Percentiles rank a stretch among this genome's conserved stretches.
phyloP scores from a whole-genome alignment of 2,113 vertebrate genomes.

The Nesogale talazaci region DNA sequence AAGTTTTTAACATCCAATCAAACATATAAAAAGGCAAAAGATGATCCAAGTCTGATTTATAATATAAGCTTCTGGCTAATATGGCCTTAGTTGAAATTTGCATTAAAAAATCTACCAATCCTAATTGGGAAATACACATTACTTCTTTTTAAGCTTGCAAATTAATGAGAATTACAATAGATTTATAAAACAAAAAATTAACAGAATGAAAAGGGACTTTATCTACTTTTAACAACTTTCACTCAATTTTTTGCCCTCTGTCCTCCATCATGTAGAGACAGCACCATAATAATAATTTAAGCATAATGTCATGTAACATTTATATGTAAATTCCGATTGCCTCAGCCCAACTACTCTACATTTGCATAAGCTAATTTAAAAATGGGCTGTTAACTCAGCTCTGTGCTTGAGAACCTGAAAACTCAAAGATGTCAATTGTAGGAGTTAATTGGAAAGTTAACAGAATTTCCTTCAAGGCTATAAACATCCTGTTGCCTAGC shows the following conservation, averaged over 20 bases:
- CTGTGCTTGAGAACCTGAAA: slow-evolving; percentile 64
- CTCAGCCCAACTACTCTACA: slow-evolving; percentile 61
- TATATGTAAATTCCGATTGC: slow-evolving; percentile 75
- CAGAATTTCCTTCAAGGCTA: slow-evolving; percentile 60
- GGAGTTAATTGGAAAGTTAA: slow-evolving; percentile 72
- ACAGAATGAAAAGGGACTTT: background rate
- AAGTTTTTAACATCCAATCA: too few species aligned
- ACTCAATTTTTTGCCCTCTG: background rate
- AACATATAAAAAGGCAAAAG: too few species aligned
- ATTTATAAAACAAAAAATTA: slow-evolving; percentile 29
- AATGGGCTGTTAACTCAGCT: slow-evolving; percentile 65
- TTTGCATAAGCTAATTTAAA: slow-evolving; percentile 78
- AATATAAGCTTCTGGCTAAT: too few species aligned
- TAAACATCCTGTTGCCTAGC: slow-evolving; percentile 63
- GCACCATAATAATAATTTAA: slow-evolving; percentile 24
- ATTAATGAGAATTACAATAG: background rate
- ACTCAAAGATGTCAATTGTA: slow-evolving; percentile 52
- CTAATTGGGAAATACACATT: background rate
- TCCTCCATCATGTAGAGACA: background rate
- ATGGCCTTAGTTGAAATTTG: too few species aligned
- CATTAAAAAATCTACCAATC: too few species aligned
- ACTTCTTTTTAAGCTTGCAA: slow-evolving; percentile 33
- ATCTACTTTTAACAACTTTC: slow-evolving; percentile 22
- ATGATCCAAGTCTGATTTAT: too few species aligned
- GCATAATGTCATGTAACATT: slow-evolving; percentile 55